phyloP scores from a whole-genome alignment of 2,113 vertebrate species.

The Syrmaticus mikado region DNA sequence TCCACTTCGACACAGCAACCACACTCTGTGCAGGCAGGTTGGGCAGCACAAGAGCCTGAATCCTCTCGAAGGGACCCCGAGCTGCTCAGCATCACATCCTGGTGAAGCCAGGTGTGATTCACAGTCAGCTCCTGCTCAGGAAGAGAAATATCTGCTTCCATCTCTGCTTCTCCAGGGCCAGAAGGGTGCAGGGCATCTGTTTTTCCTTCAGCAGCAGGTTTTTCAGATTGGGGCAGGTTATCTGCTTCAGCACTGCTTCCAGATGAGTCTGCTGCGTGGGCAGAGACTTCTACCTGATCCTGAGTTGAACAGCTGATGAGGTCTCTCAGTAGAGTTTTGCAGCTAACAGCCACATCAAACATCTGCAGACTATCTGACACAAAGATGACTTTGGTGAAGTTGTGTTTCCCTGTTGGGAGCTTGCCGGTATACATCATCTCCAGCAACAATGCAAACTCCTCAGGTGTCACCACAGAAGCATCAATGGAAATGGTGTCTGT shows the following conservation, averaged over 20 bases:
- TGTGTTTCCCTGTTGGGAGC: slow-evolving; percentile 87
- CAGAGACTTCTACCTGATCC: slow-evolving; percentile 42
- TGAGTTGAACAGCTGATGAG: slow-evolving; percentile 76
- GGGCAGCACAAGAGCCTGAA: not conserved
- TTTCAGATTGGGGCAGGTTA: slow-evolving; percentile 9
- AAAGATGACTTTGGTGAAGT: slow-evolving; percentile 84
- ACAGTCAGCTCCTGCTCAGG: not conserved
- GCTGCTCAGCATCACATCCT: rapidly evolving
- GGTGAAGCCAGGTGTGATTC: not conserved
- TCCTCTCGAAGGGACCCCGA: not conserved
- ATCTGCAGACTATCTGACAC: slow-evolving; percentile 91
- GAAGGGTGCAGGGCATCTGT: not conserved
- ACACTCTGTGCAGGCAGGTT: not conserved
- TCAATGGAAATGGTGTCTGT: slow-evolving; percentile 88
- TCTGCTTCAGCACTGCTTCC: not conserved
- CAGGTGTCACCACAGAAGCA: slow-evolving; percentile 82
- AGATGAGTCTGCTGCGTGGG: not conserved
- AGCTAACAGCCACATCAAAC: slow-evolving; percentile 90
- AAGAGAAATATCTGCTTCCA: not conserved
- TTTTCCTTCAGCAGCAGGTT: not conserved
- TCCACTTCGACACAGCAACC: not conserved
- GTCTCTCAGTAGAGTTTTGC: slow-evolving; percentile 85
- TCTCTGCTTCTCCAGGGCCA: not conserved
- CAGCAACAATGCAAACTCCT: slow-evolving; percentile 87
- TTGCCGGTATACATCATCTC: slow-evolving; percentile 89